Evolutionary conservation across 2,888 invertebrate species (phyloP).

Genomic region (Cantharis nigra): DNA sequence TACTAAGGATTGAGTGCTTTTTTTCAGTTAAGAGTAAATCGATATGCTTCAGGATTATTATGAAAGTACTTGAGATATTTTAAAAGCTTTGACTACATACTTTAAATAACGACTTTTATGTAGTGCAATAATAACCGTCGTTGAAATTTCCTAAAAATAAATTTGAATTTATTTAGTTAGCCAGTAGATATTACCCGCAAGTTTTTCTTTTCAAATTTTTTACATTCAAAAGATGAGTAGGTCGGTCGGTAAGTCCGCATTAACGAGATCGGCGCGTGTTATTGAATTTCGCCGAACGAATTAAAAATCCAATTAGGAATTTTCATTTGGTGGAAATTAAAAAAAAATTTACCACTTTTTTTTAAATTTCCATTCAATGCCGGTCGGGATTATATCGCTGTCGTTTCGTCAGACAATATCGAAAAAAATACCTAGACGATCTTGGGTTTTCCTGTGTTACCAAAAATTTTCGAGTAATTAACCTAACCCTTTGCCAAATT

Average conservation of each 20-base stretch:
- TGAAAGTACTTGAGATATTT: slow-evolving; percentile 13
- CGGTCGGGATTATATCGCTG: not conserved
- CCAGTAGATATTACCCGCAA: not conserved
- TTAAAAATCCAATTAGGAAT: not conserved
- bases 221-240: not conserved
- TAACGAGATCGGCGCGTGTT: not conserved
- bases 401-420: not conserved
- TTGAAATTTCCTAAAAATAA: not conserved
- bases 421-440: not conserved
- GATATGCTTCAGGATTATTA: slow-evolving; percentile 5
- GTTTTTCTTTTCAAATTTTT: not conserved
- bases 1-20: slow-evolving; percentile 10
- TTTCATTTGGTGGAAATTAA: not conserved
- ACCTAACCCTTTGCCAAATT: not conserved
- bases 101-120: slow-evolving; percentile 1
- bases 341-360: not conserved
- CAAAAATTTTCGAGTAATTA: not conserved
- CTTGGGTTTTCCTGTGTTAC: not conserved
- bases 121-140: not conserved
- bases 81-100: slow-evolving; percentile 1
- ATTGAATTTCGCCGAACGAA: not conserved
- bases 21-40: slow-evolving; percentile 16
- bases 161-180: not conserved
- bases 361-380: not conserved
- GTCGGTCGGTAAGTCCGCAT: not conserved